Percentiles rank a stretch among this genome's conserved stretches.
Conservation (phyloP, 23 tunicate genomes). For the Pegea sp. region DNA sequence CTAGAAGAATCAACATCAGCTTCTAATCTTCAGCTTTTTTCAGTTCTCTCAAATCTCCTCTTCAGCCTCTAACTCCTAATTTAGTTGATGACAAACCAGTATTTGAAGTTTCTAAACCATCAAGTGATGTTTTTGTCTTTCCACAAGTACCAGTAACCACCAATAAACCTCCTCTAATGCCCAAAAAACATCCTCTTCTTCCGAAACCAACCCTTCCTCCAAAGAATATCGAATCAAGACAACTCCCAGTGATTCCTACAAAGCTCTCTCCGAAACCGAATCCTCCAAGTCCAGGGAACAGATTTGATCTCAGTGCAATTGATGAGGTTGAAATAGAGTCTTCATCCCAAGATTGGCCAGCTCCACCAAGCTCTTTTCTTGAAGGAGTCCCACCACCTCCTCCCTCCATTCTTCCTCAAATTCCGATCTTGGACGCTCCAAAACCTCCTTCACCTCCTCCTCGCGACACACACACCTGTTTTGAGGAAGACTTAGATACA, state of each 20-base stretch:
- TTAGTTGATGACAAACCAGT: background rate
- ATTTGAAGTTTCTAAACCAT: background rate
- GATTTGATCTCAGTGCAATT: constrained; percentile 19
- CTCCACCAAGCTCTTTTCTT: constrained; percentile 22
- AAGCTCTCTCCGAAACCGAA: background rate
- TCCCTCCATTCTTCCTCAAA: constrained; percentile 2
- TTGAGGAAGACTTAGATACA: constrained; percentile 18
- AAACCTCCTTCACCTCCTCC: constrained; percentile 2
- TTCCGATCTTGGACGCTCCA: background rate
- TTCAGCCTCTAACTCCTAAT: background rate
- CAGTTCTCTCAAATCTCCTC: too few species aligned
- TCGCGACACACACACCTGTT: constrained; percentile 7
- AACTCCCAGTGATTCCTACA: constrained; percentile 1
- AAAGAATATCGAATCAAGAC: constrained; percentile 5
- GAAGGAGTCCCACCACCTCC: constrained; percentile 3
- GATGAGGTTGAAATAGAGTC: constrained; percentile 2
- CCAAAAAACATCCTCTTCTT: background rate
- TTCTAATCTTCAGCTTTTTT: too few species aligned
- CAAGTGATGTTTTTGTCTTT: background rate
- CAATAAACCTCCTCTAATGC: background rate
- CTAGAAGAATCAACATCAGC: too few species aligned
- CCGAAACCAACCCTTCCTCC: constrained; percentile 6
- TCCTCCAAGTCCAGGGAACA: constrained; percentile 3
- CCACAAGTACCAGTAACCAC: too few species aligned
- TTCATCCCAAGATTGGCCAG: constrained; percentile 19